phyloP scores from a whole-genome alignment of 2,888 invertebrate genomes.

The Plagiodera versicolora region DNA sequence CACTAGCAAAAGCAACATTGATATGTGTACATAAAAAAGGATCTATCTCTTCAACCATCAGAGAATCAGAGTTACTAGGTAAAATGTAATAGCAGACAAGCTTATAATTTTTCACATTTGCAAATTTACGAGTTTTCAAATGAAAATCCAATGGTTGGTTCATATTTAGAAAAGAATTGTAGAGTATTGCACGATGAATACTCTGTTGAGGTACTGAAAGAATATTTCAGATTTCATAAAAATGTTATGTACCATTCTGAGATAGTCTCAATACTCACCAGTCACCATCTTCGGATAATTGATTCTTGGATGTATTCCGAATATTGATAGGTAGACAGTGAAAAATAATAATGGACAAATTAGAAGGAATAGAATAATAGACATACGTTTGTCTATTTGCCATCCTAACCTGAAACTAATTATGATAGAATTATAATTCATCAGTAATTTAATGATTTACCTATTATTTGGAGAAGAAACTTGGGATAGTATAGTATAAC shows the following conservation, averaged over 20 bases:
- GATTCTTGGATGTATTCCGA: conserved; percentile 38
- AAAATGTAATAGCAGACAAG: conserved; percentile 74
- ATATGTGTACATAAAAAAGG: conserved; percentile 81
- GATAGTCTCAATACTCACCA: conserved; percentile 27
- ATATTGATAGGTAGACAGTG: conserved; percentile 37
- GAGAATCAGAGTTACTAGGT: conserved; percentile 47
- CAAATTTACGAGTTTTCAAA: conserved; percentile 22
- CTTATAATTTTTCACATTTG: conserved; percentile 27
- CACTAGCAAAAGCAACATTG: conserved; percentile 72
- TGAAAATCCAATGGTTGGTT: conserved; percentile 30
- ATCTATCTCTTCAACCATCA: conserved; percentile 58
- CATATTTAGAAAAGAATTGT: conserved; percentile 36
- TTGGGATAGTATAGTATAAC: conserved; percentile 17
- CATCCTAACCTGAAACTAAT: conserved; percentile 25
- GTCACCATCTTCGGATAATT: conserved; percentile 34
- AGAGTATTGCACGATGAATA: conserved; percentile 43
- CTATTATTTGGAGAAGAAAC: conserved; percentile 13
- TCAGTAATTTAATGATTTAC: background rate
- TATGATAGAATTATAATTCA: background rate
- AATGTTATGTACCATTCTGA: background rate
- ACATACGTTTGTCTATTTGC: conserved; percentile 35
- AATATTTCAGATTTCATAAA: conserved; percentile 1
- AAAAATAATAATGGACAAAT: conserved; percentile 40
- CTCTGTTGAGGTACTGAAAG: conserved; percentile 37
- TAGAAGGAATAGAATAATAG: conserved; percentile 34